Conservation (phyloP, 2,797 vertebrate genomes). For the Lithobates pipiens region DNA sequence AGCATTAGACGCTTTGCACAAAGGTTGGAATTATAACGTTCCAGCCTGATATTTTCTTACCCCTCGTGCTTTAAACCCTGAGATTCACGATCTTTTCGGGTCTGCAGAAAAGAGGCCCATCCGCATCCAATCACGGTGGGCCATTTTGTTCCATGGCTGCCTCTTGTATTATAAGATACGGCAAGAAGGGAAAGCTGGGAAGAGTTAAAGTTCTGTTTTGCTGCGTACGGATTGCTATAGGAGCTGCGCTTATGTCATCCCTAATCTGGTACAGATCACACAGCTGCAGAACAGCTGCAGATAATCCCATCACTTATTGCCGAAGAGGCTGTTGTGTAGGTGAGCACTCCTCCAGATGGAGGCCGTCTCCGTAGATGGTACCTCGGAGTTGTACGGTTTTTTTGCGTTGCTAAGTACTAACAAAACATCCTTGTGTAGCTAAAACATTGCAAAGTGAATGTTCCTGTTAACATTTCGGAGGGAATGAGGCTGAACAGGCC, state of each 20-base stretch:
- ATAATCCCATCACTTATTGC: neutral
- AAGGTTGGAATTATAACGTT: conserved; percentile 14
- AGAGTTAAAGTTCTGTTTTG: neutral
- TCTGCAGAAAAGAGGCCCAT: neutral
- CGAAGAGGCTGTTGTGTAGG: neutral
- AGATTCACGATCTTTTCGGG: neutral
- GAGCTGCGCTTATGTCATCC: neutral
- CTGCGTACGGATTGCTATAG: neutral
- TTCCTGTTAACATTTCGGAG: conserved; percentile 70
- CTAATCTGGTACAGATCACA: neutral
- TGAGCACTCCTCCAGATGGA: conserved; percentile 22
- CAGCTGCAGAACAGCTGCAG: conserved; percentile 8
- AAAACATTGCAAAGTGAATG: conserved; percentile 62
- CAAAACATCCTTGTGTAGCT: conserved; percentile 62
- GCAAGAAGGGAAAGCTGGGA: neutral
- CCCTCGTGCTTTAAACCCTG: neutral
- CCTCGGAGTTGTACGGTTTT: neutral
- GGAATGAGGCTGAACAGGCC: conserved; percentile 69
- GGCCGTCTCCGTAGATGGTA: neutral
- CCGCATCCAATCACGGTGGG: neutral
- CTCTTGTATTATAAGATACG: too few relatives aligned
- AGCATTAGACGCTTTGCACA: conserved; percentile 19
- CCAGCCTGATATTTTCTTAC: conserved; percentile 19
- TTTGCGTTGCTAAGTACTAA: conserved; percentile 62
- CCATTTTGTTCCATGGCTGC: neutral